A percentile compares a stretch with the other conserved stretches of the same genome.
Evolutionary conservation across 2,113 vertebrate genomes (phyloP).

Genomic region (Pyxicephalus adspersus): DNA sequence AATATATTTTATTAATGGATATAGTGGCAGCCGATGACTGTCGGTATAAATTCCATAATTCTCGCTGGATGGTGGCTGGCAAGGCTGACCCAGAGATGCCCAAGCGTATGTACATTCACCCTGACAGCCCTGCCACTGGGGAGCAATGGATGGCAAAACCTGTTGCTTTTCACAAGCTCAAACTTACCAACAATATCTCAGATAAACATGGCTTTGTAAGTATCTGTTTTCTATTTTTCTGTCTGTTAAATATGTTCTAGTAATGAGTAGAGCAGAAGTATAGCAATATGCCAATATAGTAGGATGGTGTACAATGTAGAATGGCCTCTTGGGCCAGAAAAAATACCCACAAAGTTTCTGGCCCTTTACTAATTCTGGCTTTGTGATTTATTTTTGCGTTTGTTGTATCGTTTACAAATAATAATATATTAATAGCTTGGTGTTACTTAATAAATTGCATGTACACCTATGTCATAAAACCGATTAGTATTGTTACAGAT

Average conservation of each 20-base stretch:
- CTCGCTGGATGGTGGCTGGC: slow-evolving; percentile 98
- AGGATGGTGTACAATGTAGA: neutral
- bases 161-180: slow-evolving; percentile 97
- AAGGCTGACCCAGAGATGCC: slow-evolving; percentile 99
- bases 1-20: slow-evolving; percentile 97
- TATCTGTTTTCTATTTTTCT: slow-evolving; percentile 56
- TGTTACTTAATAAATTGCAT: too few species aligned
- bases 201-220: slow-evolving; percentile 99
- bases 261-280: neutral
- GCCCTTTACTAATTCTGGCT: too few species aligned
- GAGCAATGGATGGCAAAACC: slow-evolving; percentile 99
- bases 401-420: too few species aligned
- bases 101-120: slow-evolving; percentile 98
- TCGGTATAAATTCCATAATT: slow-evolving; percentile 98
- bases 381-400: too few species aligned
- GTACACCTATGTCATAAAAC: too few species aligned
- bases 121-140: slow-evolving; percentile 95
- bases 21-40: slow-evolving; percentile 97
- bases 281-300: neutral
- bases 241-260: neutral
- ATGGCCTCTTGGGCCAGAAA: too few species aligned
- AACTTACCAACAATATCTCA: slow-evolving; percentile 98
- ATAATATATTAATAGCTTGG: too few species aligned
- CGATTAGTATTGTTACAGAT: too few species aligned
- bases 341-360: too few species aligned